A percentile compares a stretch with the other conserved stretches of the same genome.
Evolutionary conservation across 2,113 vertebrate genomes (phyloP).

Genomic region (Anoura caudifer): DNA sequence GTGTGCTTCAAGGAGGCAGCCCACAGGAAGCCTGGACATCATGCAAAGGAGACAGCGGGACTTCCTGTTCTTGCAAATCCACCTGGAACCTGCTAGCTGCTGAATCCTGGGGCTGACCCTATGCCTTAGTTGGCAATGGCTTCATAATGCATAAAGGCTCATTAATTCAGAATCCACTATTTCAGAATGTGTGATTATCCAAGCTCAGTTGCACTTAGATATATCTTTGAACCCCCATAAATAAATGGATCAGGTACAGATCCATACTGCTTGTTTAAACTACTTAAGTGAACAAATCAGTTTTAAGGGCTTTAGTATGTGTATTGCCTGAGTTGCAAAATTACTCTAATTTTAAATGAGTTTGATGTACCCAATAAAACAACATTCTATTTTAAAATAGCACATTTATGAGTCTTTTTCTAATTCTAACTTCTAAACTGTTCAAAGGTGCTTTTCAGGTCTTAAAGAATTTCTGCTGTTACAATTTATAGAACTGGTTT

Average conservation of each 20-base stretch:
- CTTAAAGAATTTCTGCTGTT: background rate
- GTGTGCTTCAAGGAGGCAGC: slow-evolving; percentile 58
- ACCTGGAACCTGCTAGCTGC: background rate
- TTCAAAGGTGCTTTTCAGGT: background rate
- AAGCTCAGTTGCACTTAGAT: background rate
- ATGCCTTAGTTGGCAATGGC: background rate
- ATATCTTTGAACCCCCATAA: background rate
- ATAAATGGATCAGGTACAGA: background rate
- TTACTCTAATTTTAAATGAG: slow-evolving; percentile 26
- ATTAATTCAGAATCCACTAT: background rate
- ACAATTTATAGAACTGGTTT: background rate
- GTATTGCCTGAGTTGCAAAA: background rate
- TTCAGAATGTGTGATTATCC: slow-evolving; percentile 4
- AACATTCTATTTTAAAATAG: background rate
- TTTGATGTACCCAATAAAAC: background rate
- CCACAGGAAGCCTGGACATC: background rate
- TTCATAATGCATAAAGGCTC: background rate
- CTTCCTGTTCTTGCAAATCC: background rate
- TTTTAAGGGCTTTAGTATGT: background rate
- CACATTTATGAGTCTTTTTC: background rate
- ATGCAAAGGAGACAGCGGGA: background rate
- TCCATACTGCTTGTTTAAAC: slow-evolving; percentile 22
- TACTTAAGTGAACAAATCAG: background rate
- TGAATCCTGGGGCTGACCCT: background rate
- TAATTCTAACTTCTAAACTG: background rate